Evolutionary conservation across 2,888 invertebrate species (phyloP), one percentile per base, ranked within the genome.

Genomic region (Polydrusus tereticollis): DNA sequence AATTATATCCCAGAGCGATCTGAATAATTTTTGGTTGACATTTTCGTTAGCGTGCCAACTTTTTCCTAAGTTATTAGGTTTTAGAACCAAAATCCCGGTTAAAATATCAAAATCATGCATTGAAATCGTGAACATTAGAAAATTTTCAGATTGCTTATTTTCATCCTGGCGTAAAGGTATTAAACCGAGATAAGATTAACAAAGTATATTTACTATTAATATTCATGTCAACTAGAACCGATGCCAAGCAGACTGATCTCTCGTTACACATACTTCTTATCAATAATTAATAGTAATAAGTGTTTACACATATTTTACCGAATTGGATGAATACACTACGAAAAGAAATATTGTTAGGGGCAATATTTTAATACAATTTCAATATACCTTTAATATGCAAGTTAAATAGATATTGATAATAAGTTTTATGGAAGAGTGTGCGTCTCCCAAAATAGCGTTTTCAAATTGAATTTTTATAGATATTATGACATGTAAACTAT

Each of bases 11-110:
- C 23, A 23, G 12, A 23, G n/a, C 3, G 1, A 21, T n/a, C 23
- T 47, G 21, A 47, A 20, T 47, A 21, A 47, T 47, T 47, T 41
- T 47, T 3, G 47, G 47, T 21, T 55, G 52, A 55, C 29, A 55
- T 3, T 29, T 26, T 14, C 12, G 16, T 14, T 16, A 29, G 16
- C 10, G 7, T 55, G 52, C 52, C 52, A 55, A 55, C 29, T 29
- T 55, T 52, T 52, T 52, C 10, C 16, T 16, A n/a, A 29, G 5
- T 55, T 52, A n/a, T 29, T 16, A n/a, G 52, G 5, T 55, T 55
- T 55, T 55, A 55, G 14, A 26, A 26, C 5, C 8, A 23, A 47
- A 47, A 18, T 55, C 10, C 16, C 16, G n/a, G 14, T 29, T 33
- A 29, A 29, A 55, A 55, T 55, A 55, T 29, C 6, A 8, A 29